Evolutionary conservation across 1,140 invertebrate genomes (phyloP).

Genomic region (Colletes gigas): DNA sequence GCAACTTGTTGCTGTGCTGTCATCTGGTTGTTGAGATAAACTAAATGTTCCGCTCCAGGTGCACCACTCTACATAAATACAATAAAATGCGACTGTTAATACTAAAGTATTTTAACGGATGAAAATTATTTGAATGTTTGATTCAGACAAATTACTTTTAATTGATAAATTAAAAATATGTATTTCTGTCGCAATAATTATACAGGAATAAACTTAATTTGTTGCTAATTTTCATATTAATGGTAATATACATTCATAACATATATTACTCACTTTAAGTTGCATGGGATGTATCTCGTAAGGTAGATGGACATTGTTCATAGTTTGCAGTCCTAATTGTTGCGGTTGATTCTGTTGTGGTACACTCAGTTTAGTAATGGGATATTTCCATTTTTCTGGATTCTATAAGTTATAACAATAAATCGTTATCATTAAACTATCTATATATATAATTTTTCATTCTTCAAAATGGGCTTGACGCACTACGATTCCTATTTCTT

Average conservation of each 20-base stretch:
- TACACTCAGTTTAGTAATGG: constrained; percentile 81
- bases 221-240: too few relatives aligned
- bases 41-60: constrained; percentile 84
- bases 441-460: constrained; percentile 1
- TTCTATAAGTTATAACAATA: constrained; percentile 79
- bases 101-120: neutral
- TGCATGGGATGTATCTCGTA: constrained; percentile 83
- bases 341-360: constrained; percentile 82
- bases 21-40: constrained; percentile 86
- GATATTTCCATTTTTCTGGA: constrained; percentile 88
- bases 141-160: too few relatives aligned
- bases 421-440: neutral
- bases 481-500: neutral
- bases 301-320: constrained; percentile 83
- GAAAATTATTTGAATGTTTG: neutral
- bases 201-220: neutral
- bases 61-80: constrained; percentile 82
- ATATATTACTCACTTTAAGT: constrained; percentile 80
- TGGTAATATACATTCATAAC: neutral
- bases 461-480: neutral
- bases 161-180: too few relatives aligned
- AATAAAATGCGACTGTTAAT: constrained; percentile 40
- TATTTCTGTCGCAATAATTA: too few relatives aligned
- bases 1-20: constrained; percentile 83
- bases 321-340: constrained; percentile 79